Evolutionary conservation across 2,113 vertebrate species (phyloP).

Genomic region (Sinocyclocheilus rhinocerous): DNA sequence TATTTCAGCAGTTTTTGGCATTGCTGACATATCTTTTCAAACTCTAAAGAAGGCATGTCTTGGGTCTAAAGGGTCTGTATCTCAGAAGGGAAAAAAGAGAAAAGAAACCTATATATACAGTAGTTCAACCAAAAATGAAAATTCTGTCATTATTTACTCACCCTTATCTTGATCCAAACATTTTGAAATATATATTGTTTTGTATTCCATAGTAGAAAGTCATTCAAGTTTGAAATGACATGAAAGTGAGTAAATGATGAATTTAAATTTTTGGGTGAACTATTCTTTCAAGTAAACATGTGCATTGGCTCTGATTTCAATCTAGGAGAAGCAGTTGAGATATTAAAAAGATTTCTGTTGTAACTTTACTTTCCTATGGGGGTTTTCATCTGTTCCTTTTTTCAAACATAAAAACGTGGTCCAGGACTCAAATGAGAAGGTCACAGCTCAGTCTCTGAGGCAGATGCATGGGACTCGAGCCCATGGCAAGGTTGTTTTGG

Average conservation of each 20-base stretch:
- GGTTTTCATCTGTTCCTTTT: not conserved
- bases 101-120: not conserved
- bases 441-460: conserved; percentile 35
- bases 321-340: not conserved
- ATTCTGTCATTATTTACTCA: not conserved
- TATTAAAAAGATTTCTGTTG: conserved; percentile 1
- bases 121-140: not conserved
- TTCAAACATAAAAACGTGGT: not conserved
- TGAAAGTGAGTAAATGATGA: not conserved
- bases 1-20: not conserved
- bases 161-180: not conserved
- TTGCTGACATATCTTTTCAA: not conserved
- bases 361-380: not conserved
- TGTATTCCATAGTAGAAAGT: too few relatives aligned
- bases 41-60: not conserved
- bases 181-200: too few relatives aligned
- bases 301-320: not conserved
- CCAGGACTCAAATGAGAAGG: conserved; percentile 38
- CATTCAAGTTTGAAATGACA: not conserved
- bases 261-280: not conserved
- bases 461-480: conserved; percentile 49
- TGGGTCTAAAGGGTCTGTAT: not conserved
- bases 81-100: not conserved
- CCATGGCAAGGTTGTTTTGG: conserved; percentile 52
- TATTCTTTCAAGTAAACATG: not conserved